A percentile compares a stretch with the other conserved stretches of the same genome.
phyloP scores from a whole-genome alignment of 2,888 invertebrate genomes.

The Strigamia crassipes region DNA sequence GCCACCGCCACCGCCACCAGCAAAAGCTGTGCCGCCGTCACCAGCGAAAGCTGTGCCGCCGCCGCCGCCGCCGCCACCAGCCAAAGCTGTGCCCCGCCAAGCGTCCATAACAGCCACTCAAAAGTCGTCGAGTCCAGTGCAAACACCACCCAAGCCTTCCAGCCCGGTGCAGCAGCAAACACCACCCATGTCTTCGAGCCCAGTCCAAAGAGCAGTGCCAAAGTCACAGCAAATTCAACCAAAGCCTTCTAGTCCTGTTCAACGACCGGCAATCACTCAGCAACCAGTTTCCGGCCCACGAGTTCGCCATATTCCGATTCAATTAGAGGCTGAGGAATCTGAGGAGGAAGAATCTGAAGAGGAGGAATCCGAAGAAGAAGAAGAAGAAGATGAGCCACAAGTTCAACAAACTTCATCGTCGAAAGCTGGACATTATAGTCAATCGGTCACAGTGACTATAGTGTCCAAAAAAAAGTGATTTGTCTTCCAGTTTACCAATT shows the following conservation, averaged over 20 bases:
- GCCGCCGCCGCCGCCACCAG: slow-evolving; percentile 1
- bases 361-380: slow-evolving; percentile 36
- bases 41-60: background rate
- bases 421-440: slow-evolving; percentile 8
- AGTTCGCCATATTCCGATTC: background rate
- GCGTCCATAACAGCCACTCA: background rate
- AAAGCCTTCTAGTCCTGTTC: slow-evolving; percentile 15
- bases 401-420: background rate
- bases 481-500: slow-evolving; percentile 1
- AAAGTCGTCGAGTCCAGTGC: background rate
- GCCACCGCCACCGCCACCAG: background rate
- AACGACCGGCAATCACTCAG: background rate
- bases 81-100: background rate
- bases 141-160: background rate
- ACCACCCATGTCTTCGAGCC: background rate
- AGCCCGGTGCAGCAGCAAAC: background rate
- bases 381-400: background rate
- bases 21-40: background rate
- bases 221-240: background rate
- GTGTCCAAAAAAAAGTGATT: slow-evolving; percentile 23
- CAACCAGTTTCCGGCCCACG: background rate
- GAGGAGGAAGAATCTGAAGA: slow-evolving; percentile 29
- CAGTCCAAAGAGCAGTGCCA: background rate
- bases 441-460: slow-evolving; percentile 1
- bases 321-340: slow-evolving; percentile 6